Conservation (phyloP, 2,113 vertebrate genomes). For the Zootoca vivipara region DNA sequence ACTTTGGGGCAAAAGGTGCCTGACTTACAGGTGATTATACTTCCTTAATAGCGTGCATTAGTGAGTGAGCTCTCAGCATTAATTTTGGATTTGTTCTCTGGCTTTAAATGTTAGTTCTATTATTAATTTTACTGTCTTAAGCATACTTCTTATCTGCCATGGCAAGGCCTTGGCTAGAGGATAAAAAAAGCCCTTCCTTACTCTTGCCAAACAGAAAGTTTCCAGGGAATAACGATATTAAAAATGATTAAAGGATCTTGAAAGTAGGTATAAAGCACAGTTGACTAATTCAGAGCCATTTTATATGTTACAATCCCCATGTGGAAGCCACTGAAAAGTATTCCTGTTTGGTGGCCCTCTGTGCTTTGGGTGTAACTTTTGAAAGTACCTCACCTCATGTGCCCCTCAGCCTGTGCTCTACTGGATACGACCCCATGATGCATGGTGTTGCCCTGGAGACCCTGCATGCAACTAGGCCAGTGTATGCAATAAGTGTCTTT, state of each 20-base stretch:
- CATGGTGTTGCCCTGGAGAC: background rate
- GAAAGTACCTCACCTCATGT: background rate
- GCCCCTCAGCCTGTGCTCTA: background rate
- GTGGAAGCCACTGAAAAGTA: background rate
- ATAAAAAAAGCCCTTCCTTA: background rate
- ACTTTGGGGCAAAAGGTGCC: slow-evolving; percentile 61
- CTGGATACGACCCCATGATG: background rate
- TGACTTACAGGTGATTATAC: slow-evolving; percentile 69
- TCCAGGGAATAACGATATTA: background rate
- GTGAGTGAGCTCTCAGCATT: slow-evolving; percentile 46
- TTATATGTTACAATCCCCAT: background rate
- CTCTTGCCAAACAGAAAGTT: slow-evolving; percentile 1
- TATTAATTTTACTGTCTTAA: slow-evolving; percentile 69
- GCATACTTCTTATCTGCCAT: slow-evolving; percentile 46
- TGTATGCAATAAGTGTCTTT: background rate
- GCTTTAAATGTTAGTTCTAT: slow-evolving; percentile 67
- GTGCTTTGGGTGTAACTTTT: background rate
- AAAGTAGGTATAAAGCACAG: background rate
- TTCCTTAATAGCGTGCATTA: slow-evolving; percentile 67
- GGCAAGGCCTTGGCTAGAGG: background rate
- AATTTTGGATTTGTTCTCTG: slow-evolving; percentile 61
- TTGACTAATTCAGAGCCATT: background rate
- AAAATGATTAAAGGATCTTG: background rate
- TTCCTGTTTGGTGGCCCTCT: background rate
- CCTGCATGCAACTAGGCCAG: background rate